Percentiles rank a stretch among this genome's conserved stretches.
Evolutionary conservation across 1,140 invertebrate genomes (phyloP).

Genomic region (Arctopsyche grandis): DNA sequence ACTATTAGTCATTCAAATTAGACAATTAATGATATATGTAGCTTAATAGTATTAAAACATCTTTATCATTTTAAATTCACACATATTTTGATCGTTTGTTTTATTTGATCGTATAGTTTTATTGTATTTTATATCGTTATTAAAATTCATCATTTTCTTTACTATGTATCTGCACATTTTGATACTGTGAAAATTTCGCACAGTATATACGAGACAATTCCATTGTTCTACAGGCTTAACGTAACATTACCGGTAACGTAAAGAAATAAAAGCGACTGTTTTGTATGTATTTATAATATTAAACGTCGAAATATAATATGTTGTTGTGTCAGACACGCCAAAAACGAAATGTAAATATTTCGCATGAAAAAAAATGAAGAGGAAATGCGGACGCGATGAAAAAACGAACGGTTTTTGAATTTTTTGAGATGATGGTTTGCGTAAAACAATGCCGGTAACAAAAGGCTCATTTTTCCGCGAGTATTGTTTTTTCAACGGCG

Average conservation of each 20-base stretch:
- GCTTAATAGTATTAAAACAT: no score
- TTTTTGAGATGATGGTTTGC: slow-evolving; percentile 10
- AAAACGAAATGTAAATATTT: neutral
- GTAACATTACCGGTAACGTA: neutral
- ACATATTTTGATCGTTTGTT: no score
- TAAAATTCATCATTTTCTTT: neutral
- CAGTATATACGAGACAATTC: no score
- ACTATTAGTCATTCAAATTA: no score
- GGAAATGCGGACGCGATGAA: neutral
- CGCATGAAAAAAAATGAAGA: neutral
- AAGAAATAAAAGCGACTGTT: neutral
- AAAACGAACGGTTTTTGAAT: slow-evolving; percentile 27
- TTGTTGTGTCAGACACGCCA: neutral
- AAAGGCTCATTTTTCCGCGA: slow-evolving; percentile 23
- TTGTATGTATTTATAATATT: neutral
- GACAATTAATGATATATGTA: no score
- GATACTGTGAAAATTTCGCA: neutral
- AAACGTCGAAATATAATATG: no score
- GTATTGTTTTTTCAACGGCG: slow-evolving; percentile 34
- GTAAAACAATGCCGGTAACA: slow-evolving; percentile 14
- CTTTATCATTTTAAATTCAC: no score
- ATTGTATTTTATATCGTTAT: no score
- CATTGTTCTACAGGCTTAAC: neutral
- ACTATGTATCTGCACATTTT: neutral
- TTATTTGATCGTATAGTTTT: no score